Conservation (phyloP, 2,888 invertebrate species). For the Aphodius granarius region DNA sequence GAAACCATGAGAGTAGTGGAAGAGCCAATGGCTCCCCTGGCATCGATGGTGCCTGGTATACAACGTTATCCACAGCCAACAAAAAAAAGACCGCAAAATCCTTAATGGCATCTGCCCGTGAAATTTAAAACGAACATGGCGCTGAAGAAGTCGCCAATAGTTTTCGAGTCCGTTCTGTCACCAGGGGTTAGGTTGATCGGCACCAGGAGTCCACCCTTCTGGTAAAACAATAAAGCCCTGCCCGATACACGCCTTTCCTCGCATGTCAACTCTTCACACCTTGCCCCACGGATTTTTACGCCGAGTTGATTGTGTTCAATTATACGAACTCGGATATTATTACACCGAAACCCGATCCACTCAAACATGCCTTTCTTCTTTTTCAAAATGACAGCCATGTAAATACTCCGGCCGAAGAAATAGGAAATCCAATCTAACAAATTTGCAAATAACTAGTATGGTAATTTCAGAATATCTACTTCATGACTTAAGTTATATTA, state of each 20-base stretch:
- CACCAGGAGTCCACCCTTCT: conserved; percentile 34
- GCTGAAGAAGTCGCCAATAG: conserved; percentile 35
- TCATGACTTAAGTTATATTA: background rate
- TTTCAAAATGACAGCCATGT: conserved; percentile 15
- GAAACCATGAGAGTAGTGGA: background rate
- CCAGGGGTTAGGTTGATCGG: conserved; percentile 32
- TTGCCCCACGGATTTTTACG: conserved; percentile 33
- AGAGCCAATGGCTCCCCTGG: conserved; percentile 7
- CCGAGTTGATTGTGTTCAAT: conserved; percentile 38
- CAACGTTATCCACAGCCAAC: background rate
- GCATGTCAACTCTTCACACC: conserved; percentile 39
- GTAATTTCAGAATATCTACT: background rate
- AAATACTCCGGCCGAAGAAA: no score
- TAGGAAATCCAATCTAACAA: background rate
- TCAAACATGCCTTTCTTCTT: conserved; percentile 3
- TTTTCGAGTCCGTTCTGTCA: conserved; percentile 31
- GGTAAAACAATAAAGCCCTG: conserved; percentile 37
- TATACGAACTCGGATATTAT: conserved; percentile 37
- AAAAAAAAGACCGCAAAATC: conserved; percentile 23
- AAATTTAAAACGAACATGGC: conserved; percentile 36
- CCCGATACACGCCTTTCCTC: conserved; percentile 37
- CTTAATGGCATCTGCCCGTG: conserved; percentile 34
- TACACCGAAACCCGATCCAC: conserved; percentile 26
- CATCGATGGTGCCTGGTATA: conserved; percentile 1
- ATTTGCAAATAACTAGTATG: background rate